Evolutionary conservation across 2,888 invertebrate genomes (phyloP).

Genomic region (Dicroscelio sp.): DNA sequence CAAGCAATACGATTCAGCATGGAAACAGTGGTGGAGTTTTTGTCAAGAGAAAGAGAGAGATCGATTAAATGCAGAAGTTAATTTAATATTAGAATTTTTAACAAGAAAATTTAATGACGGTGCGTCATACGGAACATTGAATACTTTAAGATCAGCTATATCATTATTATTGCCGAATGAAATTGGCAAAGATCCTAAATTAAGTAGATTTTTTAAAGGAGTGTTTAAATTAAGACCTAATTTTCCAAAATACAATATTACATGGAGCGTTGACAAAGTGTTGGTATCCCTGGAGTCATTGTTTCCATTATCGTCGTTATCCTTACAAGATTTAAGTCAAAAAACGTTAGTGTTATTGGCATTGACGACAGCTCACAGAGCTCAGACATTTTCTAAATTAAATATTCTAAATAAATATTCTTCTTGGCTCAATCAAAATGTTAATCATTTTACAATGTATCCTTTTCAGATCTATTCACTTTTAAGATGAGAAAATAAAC

Average conservation of each 20-base stretch:
- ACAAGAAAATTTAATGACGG: slow-evolving; percentile 23
- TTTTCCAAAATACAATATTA: slow-evolving; percentile 60
- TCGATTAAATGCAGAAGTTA: neutral
- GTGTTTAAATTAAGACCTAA: slow-evolving; percentile 58
- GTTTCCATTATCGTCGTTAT: slow-evolving; percentile 32
- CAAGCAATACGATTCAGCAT: slow-evolving; percentile 80
- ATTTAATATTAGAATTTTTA: neutral
- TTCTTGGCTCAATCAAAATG: too few species aligned
- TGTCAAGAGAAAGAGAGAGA: slow-evolving; percentile 19
- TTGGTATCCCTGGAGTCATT: slow-evolving; percentile 22
- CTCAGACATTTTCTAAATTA: slow-evolving; percentile 70
- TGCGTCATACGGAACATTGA: slow-evolving; percentile 66
- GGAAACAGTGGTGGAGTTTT: slow-evolving; percentile 82
- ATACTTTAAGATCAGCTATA: slow-evolving; percentile 19
- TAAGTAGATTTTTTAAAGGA: slow-evolving; percentile 56
- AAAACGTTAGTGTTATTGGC: slow-evolving; percentile 67
- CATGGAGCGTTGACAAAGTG: slow-evolving; percentile 71
- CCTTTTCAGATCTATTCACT: too few species aligned
- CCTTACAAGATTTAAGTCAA: slow-evolving; percentile 47
- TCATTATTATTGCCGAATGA: slow-evolving; percentile 33
- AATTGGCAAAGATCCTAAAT: slow-evolving; percentile 27
- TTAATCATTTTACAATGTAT: too few species aligned
- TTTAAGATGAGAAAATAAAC: too few species aligned
- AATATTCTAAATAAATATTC: slow-evolving; percentile 64
- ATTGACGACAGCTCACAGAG: slow-evolving; percentile 67